A percentile compares a stretch with the other conserved stretches of the same genome.
Conservation (phyloP, 2,888 invertebrate species). For the Horisme vitalbata region DNA sequence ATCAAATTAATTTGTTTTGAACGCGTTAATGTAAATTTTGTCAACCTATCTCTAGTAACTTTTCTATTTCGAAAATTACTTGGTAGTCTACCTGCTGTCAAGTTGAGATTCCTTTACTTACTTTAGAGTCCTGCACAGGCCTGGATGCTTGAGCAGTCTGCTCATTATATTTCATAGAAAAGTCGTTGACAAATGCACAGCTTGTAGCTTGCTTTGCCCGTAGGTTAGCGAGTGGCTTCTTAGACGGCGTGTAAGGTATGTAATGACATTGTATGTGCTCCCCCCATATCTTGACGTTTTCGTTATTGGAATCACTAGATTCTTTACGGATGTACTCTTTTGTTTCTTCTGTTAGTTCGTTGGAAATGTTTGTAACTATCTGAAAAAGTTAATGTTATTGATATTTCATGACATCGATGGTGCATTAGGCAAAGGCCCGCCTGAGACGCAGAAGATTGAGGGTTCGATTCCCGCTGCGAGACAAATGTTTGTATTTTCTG, state of each 20-base stretch:
- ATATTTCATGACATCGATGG: too few relatives aligned
- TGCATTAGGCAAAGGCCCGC: too few relatives aligned
- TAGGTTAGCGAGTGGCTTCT: slow-evolving; percentile 65
- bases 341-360: slow-evolving; percentile 71
- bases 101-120: slow-evolving; percentile 39
- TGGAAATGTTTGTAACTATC: slow-evolving; percentile 74
- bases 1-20: too few relatives aligned
- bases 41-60: too few relatives aligned
- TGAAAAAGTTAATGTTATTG: slow-evolving; percentile 51
- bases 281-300: slow-evolving; percentile 70
- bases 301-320: slow-evolving; percentile 50
- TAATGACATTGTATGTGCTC: slow-evolving; percentile 69
- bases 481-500: too few relatives aligned
- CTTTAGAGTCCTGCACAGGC: slow-evolving; percentile 50
- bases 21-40: too few relatives aligned
- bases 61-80: too few relatives aligned
- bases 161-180: slow-evolving; percentile 75
- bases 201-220: slow-evolving; percentile 60
- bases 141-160: slow-evolving; percentile 35
- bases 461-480: too few relatives aligned
- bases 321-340: slow-evolving; percentile 69
- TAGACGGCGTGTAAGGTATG: slow-evolving; percentile 63
- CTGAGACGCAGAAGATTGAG: too few relatives aligned
- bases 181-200: slow-evolving; percentile 69
- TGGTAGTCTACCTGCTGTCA: too few relatives aligned